These are phyloP conservation scores for Delia radicum DNA, from an alignment of 1,140 invertebrate genomes.

Conservation along the genomic window DNA sequence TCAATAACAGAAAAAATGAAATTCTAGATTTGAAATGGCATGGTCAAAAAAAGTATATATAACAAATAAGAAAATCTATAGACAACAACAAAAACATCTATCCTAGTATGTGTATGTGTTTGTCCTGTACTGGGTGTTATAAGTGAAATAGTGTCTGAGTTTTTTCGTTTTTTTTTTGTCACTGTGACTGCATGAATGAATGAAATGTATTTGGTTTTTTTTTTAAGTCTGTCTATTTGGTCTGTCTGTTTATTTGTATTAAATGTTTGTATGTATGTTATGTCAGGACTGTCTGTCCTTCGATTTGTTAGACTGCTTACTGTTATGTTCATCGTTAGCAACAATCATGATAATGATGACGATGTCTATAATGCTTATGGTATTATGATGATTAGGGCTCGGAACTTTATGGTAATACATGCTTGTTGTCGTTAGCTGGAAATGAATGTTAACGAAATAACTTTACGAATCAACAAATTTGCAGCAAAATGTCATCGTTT, in stretches of 20 bases:
- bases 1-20: background rate
- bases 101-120: background rate
- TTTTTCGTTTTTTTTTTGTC: too few species aligned
- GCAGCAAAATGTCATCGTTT: too few species aligned
- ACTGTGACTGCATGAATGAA: background rate
- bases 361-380: background rate
- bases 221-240: background rate
- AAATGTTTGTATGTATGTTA: background rate
- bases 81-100: background rate
- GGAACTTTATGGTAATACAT: too few species aligned
- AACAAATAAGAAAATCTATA: background rate
- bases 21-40: background rate
- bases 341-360: background rate
- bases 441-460: too few species aligned
- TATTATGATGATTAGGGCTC: background rate
- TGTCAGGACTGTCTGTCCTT: background rate
- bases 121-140: background rate
- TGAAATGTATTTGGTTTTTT: background rate
- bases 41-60: background rate
- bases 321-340: background rate
- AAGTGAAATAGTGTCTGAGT: background rate
- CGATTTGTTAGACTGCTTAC: background rate
- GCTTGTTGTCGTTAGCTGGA: too few species aligned
- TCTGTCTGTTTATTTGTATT: background rate
- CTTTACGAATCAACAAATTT: too few species aligned